Percentiles rank a stretch among this genome's conserved stretches.
Conservation (phyloP, 2,797 vertebrate genomes). For the Setipinna tenuifilis region DNA sequence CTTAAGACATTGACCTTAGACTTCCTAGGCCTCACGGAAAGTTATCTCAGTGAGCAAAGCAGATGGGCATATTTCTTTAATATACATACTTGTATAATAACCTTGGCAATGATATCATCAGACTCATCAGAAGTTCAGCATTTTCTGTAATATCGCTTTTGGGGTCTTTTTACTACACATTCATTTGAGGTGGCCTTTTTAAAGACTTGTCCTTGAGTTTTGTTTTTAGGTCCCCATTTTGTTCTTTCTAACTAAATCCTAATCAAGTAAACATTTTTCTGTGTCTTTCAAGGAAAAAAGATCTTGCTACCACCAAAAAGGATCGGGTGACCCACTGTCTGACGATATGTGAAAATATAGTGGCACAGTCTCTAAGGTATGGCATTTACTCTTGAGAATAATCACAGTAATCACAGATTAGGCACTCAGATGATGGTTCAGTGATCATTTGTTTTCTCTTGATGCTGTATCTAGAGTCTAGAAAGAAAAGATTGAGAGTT, state of each 20-base stretch:
- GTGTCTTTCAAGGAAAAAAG: conserved; percentile 88
- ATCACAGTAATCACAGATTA: not conserved
- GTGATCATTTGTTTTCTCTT: not conserved
- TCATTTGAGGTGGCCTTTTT: too few relatives aligned
- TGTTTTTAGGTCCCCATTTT: not conserved
- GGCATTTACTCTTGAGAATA: conserved; percentile 25
- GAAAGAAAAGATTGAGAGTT: too few relatives aligned
- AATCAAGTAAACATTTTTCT: conserved; percentile 21
- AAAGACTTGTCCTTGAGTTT: too few relatives aligned
- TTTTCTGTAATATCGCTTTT: too few relatives aligned
- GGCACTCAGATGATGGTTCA: not conserved
- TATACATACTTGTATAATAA: too few relatives aligned
- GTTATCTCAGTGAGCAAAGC: too few relatives aligned
- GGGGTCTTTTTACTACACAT: too few relatives aligned
- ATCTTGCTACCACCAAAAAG: conserved; percentile 93
- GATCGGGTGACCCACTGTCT: conserved; percentile 95
- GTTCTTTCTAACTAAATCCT: not conserved
- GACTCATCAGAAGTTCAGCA: too few relatives aligned
- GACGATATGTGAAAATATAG: conserved; percentile 98
- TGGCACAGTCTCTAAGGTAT: conserved; percentile 95
- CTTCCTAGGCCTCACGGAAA: not conserved
- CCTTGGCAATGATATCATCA: too few relatives aligned
- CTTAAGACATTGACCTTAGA: not conserved
- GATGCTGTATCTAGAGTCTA: too few relatives aligned
- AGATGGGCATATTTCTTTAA: too few relatives aligned